These are phyloP conservation scores for Cataglyphis livida DNA, from an alignment of 2,888 invertebrate genomes.

Conservation along the genomic window DNA sequence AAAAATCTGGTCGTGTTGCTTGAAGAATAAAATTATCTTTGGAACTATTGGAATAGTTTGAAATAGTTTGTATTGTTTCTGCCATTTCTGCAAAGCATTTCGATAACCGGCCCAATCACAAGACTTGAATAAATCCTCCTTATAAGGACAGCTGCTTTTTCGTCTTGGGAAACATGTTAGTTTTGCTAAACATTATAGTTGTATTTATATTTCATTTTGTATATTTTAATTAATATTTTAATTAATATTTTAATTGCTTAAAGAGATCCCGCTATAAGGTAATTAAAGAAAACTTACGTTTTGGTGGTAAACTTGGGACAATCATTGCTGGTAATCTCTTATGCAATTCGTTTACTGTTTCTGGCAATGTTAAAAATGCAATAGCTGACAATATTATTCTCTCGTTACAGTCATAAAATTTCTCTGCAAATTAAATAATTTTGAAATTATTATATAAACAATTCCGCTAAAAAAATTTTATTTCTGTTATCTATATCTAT, in stretches of 20 bases:
- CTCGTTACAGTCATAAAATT: slow-evolving; percentile 80
- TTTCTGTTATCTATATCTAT: background rate
- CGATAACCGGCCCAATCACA: slow-evolving; percentile 74
- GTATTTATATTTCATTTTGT: background rate
- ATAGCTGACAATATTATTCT: slow-evolving; percentile 82
- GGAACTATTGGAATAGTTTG: slow-evolving; percentile 66
- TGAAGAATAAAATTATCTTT: slow-evolving; percentile 72
- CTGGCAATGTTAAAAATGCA: slow-evolving; percentile 81
- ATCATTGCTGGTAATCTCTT: slow-evolving; percentile 76
- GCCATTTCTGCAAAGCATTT: slow-evolving; percentile 73
- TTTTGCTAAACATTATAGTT: slow-evolving; percentile 68
- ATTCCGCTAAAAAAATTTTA: background rate
- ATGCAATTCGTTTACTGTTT: slow-evolving; percentile 77
- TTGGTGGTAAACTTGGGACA: slow-evolving; percentile 70
- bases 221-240: slow-evolving; percentile 2
- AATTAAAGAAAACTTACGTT: slow-evolving; percentile 76
- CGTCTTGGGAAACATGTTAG: slow-evolving; percentile 42
- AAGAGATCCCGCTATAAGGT: background rate
- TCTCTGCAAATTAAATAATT: slow-evolving; percentile 71
- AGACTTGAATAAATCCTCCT: slow-evolving; percentile 69
- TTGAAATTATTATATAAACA: background rate
- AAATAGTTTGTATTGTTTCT: slow-evolving; percentile 63
- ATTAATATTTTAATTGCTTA: too few species aligned
- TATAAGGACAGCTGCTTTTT: slow-evolving; percentile 73
- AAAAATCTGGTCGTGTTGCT: background rate